phyloP scores from a whole-genome alignment of 2,113 vertebrate species.

The Lepus americanus region DNA sequence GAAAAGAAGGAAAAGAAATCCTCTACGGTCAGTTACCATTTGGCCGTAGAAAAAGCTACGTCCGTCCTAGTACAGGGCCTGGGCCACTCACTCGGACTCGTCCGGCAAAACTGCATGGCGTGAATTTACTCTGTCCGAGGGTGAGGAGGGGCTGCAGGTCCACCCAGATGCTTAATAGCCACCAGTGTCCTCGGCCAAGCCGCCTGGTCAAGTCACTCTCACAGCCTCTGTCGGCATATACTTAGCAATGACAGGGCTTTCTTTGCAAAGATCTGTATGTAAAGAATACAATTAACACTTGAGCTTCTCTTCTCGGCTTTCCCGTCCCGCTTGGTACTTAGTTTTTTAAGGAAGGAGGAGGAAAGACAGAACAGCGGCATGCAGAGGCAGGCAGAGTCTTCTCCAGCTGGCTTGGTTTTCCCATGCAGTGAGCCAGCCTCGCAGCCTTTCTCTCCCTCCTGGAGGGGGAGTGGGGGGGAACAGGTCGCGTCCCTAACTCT shows the following conservation, averaged over 20 bases:
- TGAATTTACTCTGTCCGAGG: constrained; percentile 90
- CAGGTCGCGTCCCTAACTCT: constrained; percentile 84
- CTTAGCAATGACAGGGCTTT: constrained; percentile 96
- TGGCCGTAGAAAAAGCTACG: constrained; percentile 92
- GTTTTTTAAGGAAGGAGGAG: constrained; percentile 88
- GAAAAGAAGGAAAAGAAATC: constrained; percentile 88
- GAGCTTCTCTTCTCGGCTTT: constrained; percentile 91
- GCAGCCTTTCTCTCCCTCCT: constrained; percentile 70
- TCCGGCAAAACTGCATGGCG: constrained; percentile 91
- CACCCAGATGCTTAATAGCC: constrained; percentile 91
- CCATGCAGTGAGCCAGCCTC: constrained; percentile 90
- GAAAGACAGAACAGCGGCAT: constrained; percentile 90
- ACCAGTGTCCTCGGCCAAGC: constrained; percentile 91
- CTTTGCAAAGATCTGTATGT: constrained; percentile 97
- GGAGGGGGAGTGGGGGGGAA: neutral
- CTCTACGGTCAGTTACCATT: constrained; percentile 92
- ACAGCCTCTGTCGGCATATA: constrained; percentile 96
- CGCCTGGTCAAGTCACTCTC: constrained; percentile 94
- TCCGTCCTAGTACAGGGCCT: constrained; percentile 89
- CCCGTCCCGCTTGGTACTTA: constrained; percentile 89
- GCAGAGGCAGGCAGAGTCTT: constrained; percentile 92
- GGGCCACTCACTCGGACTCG: constrained; percentile 87
- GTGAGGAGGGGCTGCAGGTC: constrained; percentile 91
- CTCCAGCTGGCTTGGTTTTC: constrained; percentile 87
- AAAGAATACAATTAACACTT: constrained; percentile 96